Evolutionary conservation across 2,113 vertebrate species (phyloP), one percentile per base, ranked within the genome.

Genomic region (Ctenomys sociabilis): DNA sequence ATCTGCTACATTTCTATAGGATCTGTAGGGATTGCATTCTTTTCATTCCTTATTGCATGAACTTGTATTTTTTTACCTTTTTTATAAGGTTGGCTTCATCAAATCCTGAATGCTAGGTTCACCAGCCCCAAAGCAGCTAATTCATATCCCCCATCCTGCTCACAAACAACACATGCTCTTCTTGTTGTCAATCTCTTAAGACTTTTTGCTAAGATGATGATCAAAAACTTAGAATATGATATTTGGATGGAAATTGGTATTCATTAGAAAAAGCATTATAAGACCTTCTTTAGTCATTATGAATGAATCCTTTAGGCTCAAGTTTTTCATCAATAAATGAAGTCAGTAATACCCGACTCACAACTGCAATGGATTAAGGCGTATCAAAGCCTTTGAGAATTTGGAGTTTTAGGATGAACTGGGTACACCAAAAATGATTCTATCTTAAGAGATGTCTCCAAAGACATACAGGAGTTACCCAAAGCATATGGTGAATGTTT

Each of bases 221-320:
- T 73, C 13, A 95, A 91, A 49, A 81, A 70, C 45, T 32, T 84
- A 64, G 28, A 80, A 35, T 3, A 40, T 0, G 3, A 52, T 21
- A 3, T 92, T 92, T 3, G 68, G 72, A 63, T 80, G 10, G 1
- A 66, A 30, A 5, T 49, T 59, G 4, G 16, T 22, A 2, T 52
- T 95, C 81, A 40, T 40, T 85, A 77, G 30, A 87, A 35, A 54
- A n/a, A 77, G n/a, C 57, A 64, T 73, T 28, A 72, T 80, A 89
- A 63, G 21, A 45, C 9, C 24, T 61, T 73, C 19, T 45, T 17
- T 4, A 64, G 22, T 88, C 30, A 66, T 49, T 78, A 26, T 90
- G n/a, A 90, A 86, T 83, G n/a, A 93, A 63, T 0, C 9, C 5
- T 81, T 54, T 5, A 19, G 45, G 5, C 26, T 86, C 52, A 85